A percentile compares a stretch with the other conserved stretches of the same genome.
Conservation (phyloP, 2,888 invertebrate genomes). For the Chrysolina americana region DNA sequence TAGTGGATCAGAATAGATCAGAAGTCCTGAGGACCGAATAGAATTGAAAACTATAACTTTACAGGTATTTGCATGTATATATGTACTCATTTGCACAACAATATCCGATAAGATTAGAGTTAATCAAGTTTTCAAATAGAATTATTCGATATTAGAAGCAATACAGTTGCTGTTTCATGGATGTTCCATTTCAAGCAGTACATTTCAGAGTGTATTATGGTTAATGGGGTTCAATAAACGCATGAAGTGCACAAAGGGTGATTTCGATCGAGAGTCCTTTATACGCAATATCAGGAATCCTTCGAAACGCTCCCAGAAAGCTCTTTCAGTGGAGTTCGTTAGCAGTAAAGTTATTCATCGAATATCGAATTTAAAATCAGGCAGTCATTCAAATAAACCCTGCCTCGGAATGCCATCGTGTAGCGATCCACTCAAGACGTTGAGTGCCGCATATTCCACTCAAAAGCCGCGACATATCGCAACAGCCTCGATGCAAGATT, state of each 20-base stretch:
- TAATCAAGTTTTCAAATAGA: too few relatives aligned
- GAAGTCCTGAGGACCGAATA: too few relatives aligned
- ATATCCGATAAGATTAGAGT: too few relatives aligned
- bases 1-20: too few relatives aligned
- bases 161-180: too few relatives aligned
- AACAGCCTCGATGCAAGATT: slow-evolving; percentile 1
- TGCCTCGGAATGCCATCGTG: neutral
- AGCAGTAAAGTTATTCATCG: slow-evolving; percentile 1
- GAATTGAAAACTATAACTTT: too few relatives aligned
- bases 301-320: neutral
- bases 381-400: slow-evolving; percentile 1
- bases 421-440: slow-evolving; percentile 4
- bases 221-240: neutral
- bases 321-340: neutral
- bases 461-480: neutral
- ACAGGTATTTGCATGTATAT: too few relatives aligned
- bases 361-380: slow-evolving; percentile 7
- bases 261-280: neutral
- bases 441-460: neutral
- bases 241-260: neutral
- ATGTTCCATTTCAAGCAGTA: too few relatives aligned
- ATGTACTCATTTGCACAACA: too few relatives aligned
- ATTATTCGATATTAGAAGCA: too few relatives aligned
- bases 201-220: neutral
- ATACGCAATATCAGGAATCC: neutral